These are phyloP conservation scores for Lypha dubia DNA, from an alignment of 2,888 invertebrate species.

Conservation along the genomic window DNA sequence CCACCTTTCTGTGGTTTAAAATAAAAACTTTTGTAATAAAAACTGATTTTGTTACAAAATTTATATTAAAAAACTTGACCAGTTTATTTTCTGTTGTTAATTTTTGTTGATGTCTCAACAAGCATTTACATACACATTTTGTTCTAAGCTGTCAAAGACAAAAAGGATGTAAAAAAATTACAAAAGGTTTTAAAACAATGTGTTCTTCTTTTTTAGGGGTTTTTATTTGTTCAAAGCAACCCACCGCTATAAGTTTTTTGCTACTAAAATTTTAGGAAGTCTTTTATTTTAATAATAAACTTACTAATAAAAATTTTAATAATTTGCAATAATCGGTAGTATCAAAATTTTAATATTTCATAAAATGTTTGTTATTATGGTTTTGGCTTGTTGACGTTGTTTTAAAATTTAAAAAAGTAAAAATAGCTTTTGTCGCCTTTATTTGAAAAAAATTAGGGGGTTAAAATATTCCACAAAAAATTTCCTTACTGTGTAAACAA, in stretches of 20 bases:
- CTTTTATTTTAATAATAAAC: background rate
- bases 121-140: conserved; percentile 3
- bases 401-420: too few species aligned
- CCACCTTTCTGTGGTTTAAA: background rate
- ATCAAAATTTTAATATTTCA: background rate
- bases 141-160: conserved; percentile 36
- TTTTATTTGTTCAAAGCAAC: background rate
- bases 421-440: too few species aligned
- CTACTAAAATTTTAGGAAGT: background rate
- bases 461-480: too few species aligned
- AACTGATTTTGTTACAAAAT: conserved; percentile 33
- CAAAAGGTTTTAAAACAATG: background rate
- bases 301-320: background rate
- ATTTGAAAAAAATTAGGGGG: too few species aligned
- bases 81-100: conserved; percentile 13
- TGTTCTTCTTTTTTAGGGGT: background rate
- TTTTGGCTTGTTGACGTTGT: background rate
- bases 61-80: conserved; percentile 21
- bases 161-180: background rate
- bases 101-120: background rate
- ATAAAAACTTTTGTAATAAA: conserved; percentile 60
- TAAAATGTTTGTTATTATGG: background rate
- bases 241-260: background rate
- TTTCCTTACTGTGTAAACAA: too few species aligned
- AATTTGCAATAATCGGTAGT: background rate